phyloP scores from a whole-genome alignment of 2,888 invertebrate genomes.

The Zygaena filipendulae region DNA sequence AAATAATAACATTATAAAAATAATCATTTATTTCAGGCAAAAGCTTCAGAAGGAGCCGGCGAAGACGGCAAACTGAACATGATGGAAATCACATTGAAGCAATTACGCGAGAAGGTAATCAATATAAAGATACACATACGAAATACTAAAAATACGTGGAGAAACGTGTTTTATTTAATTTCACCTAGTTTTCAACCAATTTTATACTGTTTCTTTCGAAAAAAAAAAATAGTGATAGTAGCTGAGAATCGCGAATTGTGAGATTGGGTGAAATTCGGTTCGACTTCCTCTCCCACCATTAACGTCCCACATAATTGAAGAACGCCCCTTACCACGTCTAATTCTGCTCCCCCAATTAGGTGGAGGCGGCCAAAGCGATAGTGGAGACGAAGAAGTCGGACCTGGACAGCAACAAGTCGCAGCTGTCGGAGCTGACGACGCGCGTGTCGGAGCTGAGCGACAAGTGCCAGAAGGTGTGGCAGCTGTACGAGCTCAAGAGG shows the following conservation, averaged over 20 bases:
- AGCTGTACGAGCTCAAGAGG: slow-evolving; percentile 73
- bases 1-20: too few relatives aligned
- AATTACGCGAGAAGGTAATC: slow-evolving; percentile 62
- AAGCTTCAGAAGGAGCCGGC: slow-evolving; percentile 78
- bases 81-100: slow-evolving; percentile 73
- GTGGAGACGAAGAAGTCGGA: slow-evolving; percentile 83
- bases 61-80: slow-evolving; percentile 76
- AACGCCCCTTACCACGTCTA: too few relatives aligned
- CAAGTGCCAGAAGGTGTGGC: slow-evolving; percentile 67
- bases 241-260: too few relatives aligned
- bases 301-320: too few relatives aligned
- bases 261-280: too few relatives aligned
- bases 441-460: slow-evolving; percentile 73
- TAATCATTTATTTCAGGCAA: slow-evolving; percentile 36
- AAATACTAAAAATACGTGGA: too few relatives aligned
- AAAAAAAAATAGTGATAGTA: too few relatives aligned
- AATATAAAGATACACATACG: too few relatives aligned
- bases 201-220: too few relatives aligned
- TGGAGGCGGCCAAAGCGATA: slow-evolving; percentile 80
- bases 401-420: slow-evolving; percentile 82
- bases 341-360: too few relatives aligned
- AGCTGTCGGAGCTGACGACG: slow-evolving; percentile 77
- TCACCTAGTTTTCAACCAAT: too few relatives aligned
- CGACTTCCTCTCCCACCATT: too few relatives aligned
- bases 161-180: background rate